Evolutionary conservation across 2,888 invertebrate genomes (phyloP), one percentile per base, ranked within the genome.

Genomic region (Mechanitis messenoides): DNA sequence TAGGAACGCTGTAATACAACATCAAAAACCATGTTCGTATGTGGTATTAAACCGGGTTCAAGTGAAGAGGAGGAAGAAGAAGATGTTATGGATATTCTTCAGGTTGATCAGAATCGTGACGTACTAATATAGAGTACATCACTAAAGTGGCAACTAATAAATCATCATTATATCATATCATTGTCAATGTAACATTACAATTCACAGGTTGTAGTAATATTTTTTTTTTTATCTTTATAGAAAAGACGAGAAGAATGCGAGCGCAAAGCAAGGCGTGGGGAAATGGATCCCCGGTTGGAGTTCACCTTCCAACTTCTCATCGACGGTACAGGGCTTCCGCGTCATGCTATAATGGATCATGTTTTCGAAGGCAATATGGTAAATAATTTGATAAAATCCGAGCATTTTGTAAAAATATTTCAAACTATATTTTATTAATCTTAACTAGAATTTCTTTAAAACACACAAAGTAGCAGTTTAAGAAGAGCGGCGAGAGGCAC

Each of bases 281-380:
- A 97, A 83, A 97, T 97, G 95, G 97, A 97, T 86, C 96, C 96
- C 75, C 92, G 97, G 66, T 85, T 97, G 91, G 97, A 97, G 89
- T 97, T 96, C 86, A 94, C 96, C 63, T 96, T 97, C 87, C 96
- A 97, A 79, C 92, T 96, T 57, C 91, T 97, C 69, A 95, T 96
- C 79, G 96, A 96, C 74, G 95, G 94, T 58, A 96, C 96, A 0
- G 94, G 94, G 20, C 85, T 97, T 58, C 93, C 95, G 0, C 86
- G 96, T 42, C 94, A 95, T 81, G 95, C 96, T 74, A 94, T 97
- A 67, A 96, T 97, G 95, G 96, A 96, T 81, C 94, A 96, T 77
- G 95, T 96, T 54, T 96, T 96, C 84, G 96, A 96, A 81, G 96
- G 95, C 68, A 95, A 96, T 75, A 96, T 96, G 68, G 68, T 67